Percentiles rank a stretch among this genome's conserved stretches.
Conservation (phyloP, 2,888 invertebrate genomes). For the Ormyrus rosae region DNA sequence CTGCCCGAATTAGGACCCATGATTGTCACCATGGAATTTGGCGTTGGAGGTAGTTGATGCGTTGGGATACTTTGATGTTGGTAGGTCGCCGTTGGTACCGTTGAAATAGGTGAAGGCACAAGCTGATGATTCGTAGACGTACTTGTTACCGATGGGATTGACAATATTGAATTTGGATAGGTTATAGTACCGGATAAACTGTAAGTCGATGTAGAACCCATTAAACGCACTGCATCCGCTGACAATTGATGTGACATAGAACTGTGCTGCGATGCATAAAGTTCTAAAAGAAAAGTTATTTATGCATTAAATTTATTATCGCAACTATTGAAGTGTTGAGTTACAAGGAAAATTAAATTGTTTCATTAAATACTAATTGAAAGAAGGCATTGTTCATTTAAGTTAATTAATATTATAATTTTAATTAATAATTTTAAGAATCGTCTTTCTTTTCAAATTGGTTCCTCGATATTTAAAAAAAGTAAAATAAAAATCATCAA, state of each 20-base stretch:
- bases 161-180: slow-evolving; percentile 70
- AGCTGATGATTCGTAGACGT: slow-evolving; percentile 67
- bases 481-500: no score
- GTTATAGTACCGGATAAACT: slow-evolving; percentile 77
- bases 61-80: slow-evolving; percentile 68
- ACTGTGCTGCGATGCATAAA: slow-evolving; percentile 73
- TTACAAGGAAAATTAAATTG: no score
- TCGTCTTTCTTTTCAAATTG: no score
- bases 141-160: slow-evolving; percentile 59
- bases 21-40: slow-evolving; percentile 76
- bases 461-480: no score
- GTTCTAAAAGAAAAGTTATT: slow-evolving; percentile 65
- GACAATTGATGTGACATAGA: slow-evolving; percentile 64
- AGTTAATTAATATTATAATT: no score
- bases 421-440: no score
- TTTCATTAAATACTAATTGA: no score
- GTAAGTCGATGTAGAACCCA: slow-evolving; percentile 72
- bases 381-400: no score
- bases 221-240: slow-evolving; percentile 56
- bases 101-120: slow-evolving; percentile 66
- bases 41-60: slow-evolving; percentile 75
- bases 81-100: slow-evolving; percentile 78
- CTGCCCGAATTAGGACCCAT: slow-evolving; percentile 77
- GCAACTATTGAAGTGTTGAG: no score
- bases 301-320: no score